Evolutionary conservation across 2,113 vertebrate genomes (phyloP), one percentile per base, ranked within the genome.

Genomic region (Eublepharis macularius): DNA sequence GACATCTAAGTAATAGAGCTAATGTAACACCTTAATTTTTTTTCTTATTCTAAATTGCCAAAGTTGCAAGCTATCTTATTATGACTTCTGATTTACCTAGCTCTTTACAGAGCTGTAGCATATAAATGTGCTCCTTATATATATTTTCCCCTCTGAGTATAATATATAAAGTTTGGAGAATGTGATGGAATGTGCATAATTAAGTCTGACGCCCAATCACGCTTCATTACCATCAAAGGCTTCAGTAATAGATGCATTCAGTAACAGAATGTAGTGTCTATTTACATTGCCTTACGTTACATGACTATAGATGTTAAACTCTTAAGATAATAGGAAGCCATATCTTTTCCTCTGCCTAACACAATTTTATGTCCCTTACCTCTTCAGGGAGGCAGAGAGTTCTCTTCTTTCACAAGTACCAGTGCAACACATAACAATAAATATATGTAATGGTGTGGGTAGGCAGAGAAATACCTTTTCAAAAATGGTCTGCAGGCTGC

Each of bases 151-250:
- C 60, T 4, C 57, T 78, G 86, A 89, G 84, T 81, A 85, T 93
- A 92, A 92, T 95, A 41, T 82, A 90, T 95, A 85, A 94, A 91
- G 92, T 93, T 91, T 87, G 92, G 93, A 93, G 85, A 89, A 85
- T 92, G 84, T 94, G 91, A 88, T 93, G 84, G 92, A 80, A 91
- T 94, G 85, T 91, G 88, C 92, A 94, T 94, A 95, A 96, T 95
- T 95, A 95, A 90, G 87, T 86, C 90, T 92, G 89, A 94, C 95
- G 94, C 90, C 83, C 83, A 93, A 92, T 93, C 84, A 89, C 76
- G 92, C 75, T 91, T 92, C 93, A 91, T 95, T 92, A 93, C 88
- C 89, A 81, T 94, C 94, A 90, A 94, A 92, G 88, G 80, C 32
- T 91, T 93, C 93, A 36, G 6, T 93, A 94, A 88, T 90, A 86